phyloP scores from a whole-genome alignment of 2,113 vertebrate genomes.

The Lophius piscatorius region DNA sequence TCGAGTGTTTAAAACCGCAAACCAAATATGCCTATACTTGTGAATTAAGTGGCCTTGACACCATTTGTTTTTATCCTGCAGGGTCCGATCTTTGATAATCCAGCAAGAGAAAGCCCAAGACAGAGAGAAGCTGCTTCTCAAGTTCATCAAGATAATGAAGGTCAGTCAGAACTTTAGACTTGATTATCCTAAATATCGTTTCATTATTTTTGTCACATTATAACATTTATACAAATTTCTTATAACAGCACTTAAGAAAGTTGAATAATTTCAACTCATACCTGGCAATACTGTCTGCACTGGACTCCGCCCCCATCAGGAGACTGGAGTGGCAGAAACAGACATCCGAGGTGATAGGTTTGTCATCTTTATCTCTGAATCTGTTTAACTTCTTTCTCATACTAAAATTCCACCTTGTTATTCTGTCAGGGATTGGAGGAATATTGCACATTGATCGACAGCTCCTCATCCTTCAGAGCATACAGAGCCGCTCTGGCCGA shows the following conservation, averaged over 20 bases:
- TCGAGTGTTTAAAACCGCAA: no score
- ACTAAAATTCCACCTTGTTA: neutral
- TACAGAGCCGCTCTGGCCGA: constrained; percentile 95
- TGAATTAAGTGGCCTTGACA: neutral
- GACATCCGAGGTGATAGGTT: constrained; percentile 91
- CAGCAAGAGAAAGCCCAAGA: constrained; percentile 98
- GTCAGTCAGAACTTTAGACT: constrained; percentile 60
- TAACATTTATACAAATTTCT: neutral
- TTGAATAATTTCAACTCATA: constrained; percentile 99
- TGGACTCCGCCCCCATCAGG: constrained; percentile 97
- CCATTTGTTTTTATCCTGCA: constrained; percentile 55
- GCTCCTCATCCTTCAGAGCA: constrained; percentile 97
- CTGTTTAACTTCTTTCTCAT: neutral
- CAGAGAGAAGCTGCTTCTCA: constrained; percentile 93
- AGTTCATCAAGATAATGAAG: constrained; percentile 99
- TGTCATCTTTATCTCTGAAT: neutral
- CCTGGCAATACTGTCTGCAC: constrained; percentile 95
- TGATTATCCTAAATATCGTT: neutral
- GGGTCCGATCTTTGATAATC: constrained; percentile 98
- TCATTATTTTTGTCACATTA: neutral
- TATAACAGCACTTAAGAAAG: constrained; percentile 92
- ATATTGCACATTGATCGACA: constrained; percentile 98
- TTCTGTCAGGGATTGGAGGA: constrained; percentile 89
- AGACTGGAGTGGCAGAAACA: constrained; percentile 99
- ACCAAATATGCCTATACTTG: no score